phyloP scores from a whole-genome alignment of 2,797 vertebrate genomes.

The Saxicola maurus region DNA sequence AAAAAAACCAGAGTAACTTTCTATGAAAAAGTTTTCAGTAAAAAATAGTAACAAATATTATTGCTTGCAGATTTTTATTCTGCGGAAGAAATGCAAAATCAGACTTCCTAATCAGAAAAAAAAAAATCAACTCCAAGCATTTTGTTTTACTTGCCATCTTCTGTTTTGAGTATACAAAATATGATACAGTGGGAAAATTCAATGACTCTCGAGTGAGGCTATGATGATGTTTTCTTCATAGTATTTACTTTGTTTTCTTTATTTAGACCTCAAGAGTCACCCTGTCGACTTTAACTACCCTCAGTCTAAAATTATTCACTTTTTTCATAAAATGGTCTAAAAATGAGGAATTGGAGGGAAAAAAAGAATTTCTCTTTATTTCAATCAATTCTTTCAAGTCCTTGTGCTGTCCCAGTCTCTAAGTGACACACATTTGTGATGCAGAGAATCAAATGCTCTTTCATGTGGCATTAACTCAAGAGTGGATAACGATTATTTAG shows the following conservation, averaged over 20 bases:
- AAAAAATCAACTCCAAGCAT: not conserved
- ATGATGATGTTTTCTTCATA: not conserved
- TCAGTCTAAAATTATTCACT: not conserved
- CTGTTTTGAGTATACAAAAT: not conserved
- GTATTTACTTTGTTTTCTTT: not conserved
- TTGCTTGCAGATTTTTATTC: not conserved
- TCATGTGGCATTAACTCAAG: not conserved
- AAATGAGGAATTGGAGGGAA: not conserved
- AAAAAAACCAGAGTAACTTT: not conserved
- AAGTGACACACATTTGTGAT: not conserved
- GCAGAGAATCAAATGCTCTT: not conserved
- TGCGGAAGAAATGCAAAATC: not conserved
- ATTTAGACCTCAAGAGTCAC: not conserved
- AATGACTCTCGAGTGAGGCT: not conserved
- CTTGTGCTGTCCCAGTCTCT: not conserved
- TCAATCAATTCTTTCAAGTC: not conserved
- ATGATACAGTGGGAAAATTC: not conserved
- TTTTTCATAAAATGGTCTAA: not conserved
- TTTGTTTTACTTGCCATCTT: not conserved
- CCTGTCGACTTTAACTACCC: not conserved
- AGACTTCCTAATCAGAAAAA: not conserved
- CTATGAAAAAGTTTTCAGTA: not conserved
- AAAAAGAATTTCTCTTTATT: not conserved
- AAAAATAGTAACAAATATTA: not conserved
- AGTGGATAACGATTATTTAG: not conserved